A percentile compares a stretch with the other conserved stretches of the same genome.
Evolutionary conservation across 2,888 invertebrate species (phyloP).

Genomic region (Plagiodera versicolora): DNA sequence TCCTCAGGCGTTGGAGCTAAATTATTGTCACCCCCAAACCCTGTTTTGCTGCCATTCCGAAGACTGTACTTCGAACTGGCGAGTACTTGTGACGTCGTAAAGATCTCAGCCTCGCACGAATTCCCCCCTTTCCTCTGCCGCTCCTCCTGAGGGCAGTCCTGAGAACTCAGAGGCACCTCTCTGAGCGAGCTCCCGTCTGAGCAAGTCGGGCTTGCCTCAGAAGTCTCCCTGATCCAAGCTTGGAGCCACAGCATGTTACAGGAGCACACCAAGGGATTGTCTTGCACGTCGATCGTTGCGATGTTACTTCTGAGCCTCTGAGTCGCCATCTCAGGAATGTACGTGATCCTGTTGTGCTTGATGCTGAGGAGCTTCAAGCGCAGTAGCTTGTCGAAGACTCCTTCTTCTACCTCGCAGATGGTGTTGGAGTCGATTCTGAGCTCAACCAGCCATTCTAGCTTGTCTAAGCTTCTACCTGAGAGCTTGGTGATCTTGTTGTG

Average conservation of each 20-base stretch:
- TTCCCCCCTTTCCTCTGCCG: conserved; percentile 60
- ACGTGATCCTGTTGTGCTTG: conserved; percentile 73
- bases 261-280: conserved; percentile 84
- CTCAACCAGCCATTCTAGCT: conserved; percentile 85
- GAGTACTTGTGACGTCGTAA: conserved; percentile 62
- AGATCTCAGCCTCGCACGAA: conserved; percentile 71
- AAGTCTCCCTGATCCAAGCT: conserved; percentile 78
- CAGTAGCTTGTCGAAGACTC: conserved; percentile 83
- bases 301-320: conserved; percentile 77
- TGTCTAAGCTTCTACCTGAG: conserved; percentile 65
- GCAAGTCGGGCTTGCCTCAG: conserved; percentile 75
- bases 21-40: conserved; percentile 52
- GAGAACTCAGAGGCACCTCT: conserved; percentile 69
- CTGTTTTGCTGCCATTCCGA: conserved; percentile 36
- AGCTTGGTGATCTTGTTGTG: conserved; percentile 74
- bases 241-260: conserved; percentile 83
- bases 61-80: conserved; percentile 8
- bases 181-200: conserved; percentile 77
- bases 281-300: conserved; percentile 81
- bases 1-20: conserved; percentile 70
- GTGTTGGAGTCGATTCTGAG: conserved; percentile 82
- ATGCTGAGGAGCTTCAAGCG: conserved; percentile 78
- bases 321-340: conserved; percentile 73
- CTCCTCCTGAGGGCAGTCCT: conserved; percentile 63
- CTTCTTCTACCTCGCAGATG: conserved; percentile 77